Evolutionary conservation across 2,888 invertebrate species (phyloP), one percentile per base, ranked within the genome.

Genomic region (Leucania comma): DNA sequence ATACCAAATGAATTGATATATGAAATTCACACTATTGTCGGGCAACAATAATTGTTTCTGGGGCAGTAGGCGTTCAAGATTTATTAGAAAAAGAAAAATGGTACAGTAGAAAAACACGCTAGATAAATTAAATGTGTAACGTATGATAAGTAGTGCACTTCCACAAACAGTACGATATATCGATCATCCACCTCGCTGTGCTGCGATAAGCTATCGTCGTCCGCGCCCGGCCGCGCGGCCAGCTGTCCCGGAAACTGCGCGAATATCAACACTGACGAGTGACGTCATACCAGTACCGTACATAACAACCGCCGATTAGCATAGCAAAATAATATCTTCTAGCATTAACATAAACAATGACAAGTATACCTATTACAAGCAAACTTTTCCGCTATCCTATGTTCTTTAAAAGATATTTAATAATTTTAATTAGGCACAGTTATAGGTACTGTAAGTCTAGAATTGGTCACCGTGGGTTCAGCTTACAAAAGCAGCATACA

Each of bases 141-240:
- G 82, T 76, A 72, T 75, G 81, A 82, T 80, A 82, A 82, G 70
- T 80, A 70, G 60, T 85, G 87, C 87, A 89, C 88, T 89, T 89
- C 87, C 87, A 89, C 89, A 89, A 89, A 91, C 88, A 90, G 72
- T 76, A 82, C 89, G 87, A 92, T 93, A 89, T 91, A 92, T 93
- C 93, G 94, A 93, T 93, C 93, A 93, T 93, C 92, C 92, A 93
- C 91, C 90, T 90, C 91, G 87, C 82, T 81, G 82, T 73, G 69
- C 68, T 75, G 79, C 90, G 94, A 94, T 94, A 94, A 91, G 82
- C 87, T 94, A 94, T 94, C 94, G 76, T 86, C 86, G 88, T 86
- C 87, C 90, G 90, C 88, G 46, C 46, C 20, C 42, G 32, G 35
- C 35, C 35, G 35, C 35, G 17, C 46, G 87, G 84, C 88, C 92